Percentiles rank a stretch among this genome's conserved stretches.
These are phyloP conservation scores for Lophius americanus DNA, from an alignment of 2,797 vertebrate species.

Conservation along the genomic window DNA sequence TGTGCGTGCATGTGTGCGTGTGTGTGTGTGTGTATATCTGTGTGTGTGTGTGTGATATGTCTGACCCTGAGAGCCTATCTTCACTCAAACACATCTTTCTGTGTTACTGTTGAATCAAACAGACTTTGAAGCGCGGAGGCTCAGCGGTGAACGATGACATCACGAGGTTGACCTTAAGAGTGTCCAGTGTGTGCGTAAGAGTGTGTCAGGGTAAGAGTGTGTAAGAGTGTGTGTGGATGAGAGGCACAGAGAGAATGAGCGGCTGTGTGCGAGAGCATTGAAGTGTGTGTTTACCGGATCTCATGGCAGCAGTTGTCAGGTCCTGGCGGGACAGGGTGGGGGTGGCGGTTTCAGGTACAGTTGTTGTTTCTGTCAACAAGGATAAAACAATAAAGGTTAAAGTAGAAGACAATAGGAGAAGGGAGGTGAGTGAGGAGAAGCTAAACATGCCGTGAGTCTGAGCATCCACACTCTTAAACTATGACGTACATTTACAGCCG, in stretches of 20 bases:
- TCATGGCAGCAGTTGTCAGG: conserved; percentile 82
- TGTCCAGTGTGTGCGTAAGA: conserved; percentile 11
- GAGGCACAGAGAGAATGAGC: conserved; percentile 20
- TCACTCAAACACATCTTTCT: conserved; percentile 62
- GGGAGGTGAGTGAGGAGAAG: neutral
- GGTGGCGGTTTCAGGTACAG: conserved; percentile 87
- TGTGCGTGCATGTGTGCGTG: conserved; percentile 1
- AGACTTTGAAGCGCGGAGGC: conserved; percentile 65
- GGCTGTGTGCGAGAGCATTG: conserved; percentile 4
- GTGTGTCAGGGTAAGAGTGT: conserved; percentile 17
- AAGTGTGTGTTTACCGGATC: conserved; percentile 65
- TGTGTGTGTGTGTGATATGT: conserved; percentile 28
- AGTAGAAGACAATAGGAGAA: neutral
- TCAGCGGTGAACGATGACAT: conserved; percentile 58
- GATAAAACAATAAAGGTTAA: conserved; percentile 1
- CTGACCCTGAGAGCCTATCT: conserved; percentile 58
- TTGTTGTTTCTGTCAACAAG: conserved; percentile 85
- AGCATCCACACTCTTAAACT: no score
- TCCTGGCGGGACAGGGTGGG: conserved; percentile 87
- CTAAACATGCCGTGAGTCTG: neutral
- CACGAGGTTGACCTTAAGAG: conserved; percentile 66
- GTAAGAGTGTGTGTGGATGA: conserved; percentile 18
- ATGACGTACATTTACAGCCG: no score
- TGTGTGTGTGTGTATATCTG: conserved; percentile 19
- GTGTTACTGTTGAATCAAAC: conserved; percentile 57